These are phyloP conservation scores for Orussus abietinus DNA, from an alignment of 1,140 invertebrate genomes.

Conservation along the genomic window DNA sequence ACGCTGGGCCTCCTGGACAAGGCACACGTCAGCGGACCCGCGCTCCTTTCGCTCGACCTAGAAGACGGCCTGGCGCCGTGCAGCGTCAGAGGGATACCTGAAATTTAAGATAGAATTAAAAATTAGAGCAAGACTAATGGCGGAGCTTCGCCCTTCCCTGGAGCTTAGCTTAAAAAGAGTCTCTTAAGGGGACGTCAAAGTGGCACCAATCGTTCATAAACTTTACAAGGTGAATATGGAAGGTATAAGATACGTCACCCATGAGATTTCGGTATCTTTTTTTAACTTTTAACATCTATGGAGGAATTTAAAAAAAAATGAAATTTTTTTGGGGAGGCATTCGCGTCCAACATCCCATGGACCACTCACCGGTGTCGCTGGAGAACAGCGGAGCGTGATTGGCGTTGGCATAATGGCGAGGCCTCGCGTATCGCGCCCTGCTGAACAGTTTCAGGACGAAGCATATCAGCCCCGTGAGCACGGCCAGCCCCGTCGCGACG, in stretches of 20 bases:
- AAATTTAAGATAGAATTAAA: no score
- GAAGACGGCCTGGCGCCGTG: conserved; percentile 62
- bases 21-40: conserved; percentile 60
- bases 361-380: conserved; percentile 69
- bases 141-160: no score
- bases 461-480: conserved; percentile 78
- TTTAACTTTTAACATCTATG: no score
- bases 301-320: background rate
- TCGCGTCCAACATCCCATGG: no score
- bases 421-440: conserved; percentile 63
- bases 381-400: conserved; percentile 77
- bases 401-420: conserved; percentile 75
- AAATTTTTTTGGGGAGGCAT: conserved; percentile 1
- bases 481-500: conserved; percentile 75
- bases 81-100: conserved; percentile 61
- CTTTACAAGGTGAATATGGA: no score
- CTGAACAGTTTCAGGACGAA: conserved; percentile 81
- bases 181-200: no score
- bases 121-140: no score
- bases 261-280: no score
- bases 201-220: no score
- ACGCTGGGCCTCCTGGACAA: conserved; percentile 61
- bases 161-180: no score
- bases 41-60: conserved; percentile 65
- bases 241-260: no score